Evolutionary conservation across 2,797 vertebrate genomes (phyloP), one percentile per base, ranked within the genome.

Genomic region (Philypnodon macrostomus): DNA sequence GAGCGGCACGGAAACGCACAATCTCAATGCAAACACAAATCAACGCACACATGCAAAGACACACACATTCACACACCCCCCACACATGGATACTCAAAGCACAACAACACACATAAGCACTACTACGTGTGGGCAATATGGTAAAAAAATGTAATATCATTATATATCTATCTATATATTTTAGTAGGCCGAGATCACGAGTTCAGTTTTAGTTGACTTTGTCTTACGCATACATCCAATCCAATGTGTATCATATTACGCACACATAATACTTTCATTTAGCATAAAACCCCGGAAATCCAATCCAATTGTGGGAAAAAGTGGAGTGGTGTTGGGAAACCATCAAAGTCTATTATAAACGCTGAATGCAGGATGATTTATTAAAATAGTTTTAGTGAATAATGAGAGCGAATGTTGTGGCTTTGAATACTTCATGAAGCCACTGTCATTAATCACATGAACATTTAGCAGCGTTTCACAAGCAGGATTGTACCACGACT

Each of bases 391-490:
- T 62, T 64, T 61, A 70, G 49, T 47, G 51, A 47, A 58, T 78
- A 83, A 85, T 73, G 72, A 78, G 55, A 58, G 67, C 67, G 53
- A 79, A 73, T 75, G 64, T 78, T 75, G 38, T 40, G 40, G 53
- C 63, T 55, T 56, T 70, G 70, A 76, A 76, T 76, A 74, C 67
- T 78, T 73, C 59, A 85, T 81, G 70, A 71, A 64, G 57, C 47
- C 35, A 67, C 58, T 41, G 54, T 75, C 70, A 65, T 79, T 84
- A 79, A 72, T 77, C 64, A 68, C 69, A 82, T 77, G 68, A 68
- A 72, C 63, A 75, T 75, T 62, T 63, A 60, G 70, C 17, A 51
- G 15, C 23, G 60, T 69, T 74, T 75, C 51, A 61, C 31, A 72
- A 53, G 71, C 64, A 39, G 80, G 62, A 75, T 77, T 73, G 66